These are phyloP conservation scores for Pterocles gutturalis DNA, from an alignment of 2,113 vertebrate species.

Conservation along the genomic window DNA sequence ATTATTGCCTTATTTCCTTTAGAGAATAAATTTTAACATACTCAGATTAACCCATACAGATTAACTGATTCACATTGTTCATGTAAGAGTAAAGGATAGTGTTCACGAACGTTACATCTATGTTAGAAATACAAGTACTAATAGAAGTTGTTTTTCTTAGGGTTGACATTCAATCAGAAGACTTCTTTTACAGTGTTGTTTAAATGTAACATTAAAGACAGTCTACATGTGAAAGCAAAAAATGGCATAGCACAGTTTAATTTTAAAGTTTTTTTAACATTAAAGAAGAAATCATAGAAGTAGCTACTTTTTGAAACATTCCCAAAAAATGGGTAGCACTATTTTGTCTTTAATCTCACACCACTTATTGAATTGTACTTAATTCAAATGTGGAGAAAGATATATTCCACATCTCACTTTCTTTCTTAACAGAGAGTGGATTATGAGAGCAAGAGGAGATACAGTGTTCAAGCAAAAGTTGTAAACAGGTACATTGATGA, in stretches of 20 bases:
- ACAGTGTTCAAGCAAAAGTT: conserved; percentile 82
- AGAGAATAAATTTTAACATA: background rate
- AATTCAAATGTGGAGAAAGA: background rate
- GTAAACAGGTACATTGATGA: conserved; percentile 82
- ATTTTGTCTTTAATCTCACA: background rate
- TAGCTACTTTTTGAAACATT: background rate
- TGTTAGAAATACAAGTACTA: background rate
- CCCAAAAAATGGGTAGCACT: background rate
- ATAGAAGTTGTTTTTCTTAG: background rate
- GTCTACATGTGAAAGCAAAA: background rate
- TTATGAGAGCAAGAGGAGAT: conserved; percentile 86
- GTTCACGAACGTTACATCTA: background rate
- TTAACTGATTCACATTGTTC: background rate
- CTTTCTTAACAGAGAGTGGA: conserved; percentile 82
- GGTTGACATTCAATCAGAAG: background rate
- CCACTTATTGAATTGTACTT: background rate
- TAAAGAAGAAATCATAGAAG: background rate
- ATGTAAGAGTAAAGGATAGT: background rate
- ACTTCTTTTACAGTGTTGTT: background rate
- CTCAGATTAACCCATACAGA: background rate
- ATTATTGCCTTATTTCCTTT: background rate
- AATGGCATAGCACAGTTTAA: background rate
- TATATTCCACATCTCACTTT: background rate
- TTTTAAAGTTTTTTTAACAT: background rate
- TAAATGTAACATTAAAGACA: background rate